Evolutionary conservation across 2,113 vertebrate species (phyloP), one percentile per base, ranked within the genome.

Genomic region (Oreochromis aureus): DNA sequence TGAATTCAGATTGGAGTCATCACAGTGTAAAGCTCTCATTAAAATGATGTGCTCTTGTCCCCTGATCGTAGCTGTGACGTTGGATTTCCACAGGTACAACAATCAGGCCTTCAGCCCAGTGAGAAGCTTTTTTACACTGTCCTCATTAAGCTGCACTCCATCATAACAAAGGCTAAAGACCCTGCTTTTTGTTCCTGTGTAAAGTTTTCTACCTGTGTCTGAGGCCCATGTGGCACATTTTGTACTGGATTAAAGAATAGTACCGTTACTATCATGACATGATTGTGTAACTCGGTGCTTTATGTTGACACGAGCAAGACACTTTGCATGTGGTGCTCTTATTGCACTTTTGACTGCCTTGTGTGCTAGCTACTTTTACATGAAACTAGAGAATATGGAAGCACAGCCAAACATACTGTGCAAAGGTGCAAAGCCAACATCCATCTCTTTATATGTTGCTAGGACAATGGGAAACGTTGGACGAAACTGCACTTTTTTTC

Each of bases 201-300:
- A 69, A 78, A 32, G 46, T 84, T 48, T 87, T 53, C 46, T 51
- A 53, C 44, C 61, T 82, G 53, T 87, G 66, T 83, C 66, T 86
- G 63, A 87, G 19, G 58, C 73, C 63, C 69, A 56, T 73, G 80
- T 79, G 79, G 56, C 79, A 81, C 54, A 10, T 91, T 93, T 93
- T 94, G 80, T 93, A 94, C 89, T 91, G 46, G 90, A 92, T 90
- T 92, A 91, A 93, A 94, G 66, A 89, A 88, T 63, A 82, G 89
- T 90, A 63, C 36, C 5, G 19, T 89, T 93, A 88, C 88, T 89
- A 85, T 80, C 83, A 69, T 51, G 66, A 79, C 61, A n/a, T n/a
- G 5, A 36, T 71, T 66, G 53, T 61, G 55, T 2, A 86, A 51
- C 41, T 54, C 69, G 2, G 27, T 78, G 24, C 44, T 78, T 78